Conservation (phyloP, 1,140 invertebrate species). For the Drosophila orena region DNA sequence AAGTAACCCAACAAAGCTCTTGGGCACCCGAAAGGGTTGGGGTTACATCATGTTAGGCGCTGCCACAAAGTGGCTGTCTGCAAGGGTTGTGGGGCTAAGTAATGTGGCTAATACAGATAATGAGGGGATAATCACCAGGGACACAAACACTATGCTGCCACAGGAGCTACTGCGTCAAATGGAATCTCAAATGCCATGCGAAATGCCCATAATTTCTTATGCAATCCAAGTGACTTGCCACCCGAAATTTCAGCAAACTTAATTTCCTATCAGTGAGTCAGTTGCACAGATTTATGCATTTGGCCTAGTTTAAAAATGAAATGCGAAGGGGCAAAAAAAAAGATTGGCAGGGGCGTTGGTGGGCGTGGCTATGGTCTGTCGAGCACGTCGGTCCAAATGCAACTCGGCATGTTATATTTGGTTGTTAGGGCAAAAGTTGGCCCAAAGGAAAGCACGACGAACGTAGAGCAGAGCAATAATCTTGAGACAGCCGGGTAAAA, state of each 20-base stretch:
- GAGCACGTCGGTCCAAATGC: slow-evolving; percentile 47
- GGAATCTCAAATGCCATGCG: too few species aligned
- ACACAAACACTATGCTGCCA: slow-evolving; percentile 22
- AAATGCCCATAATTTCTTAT: slow-evolving; percentile 3
- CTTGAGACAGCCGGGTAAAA: slow-evolving; percentile 44
- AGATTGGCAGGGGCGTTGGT: background rate
- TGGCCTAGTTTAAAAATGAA: slow-evolving; percentile 54
- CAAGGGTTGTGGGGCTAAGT: slow-evolving; percentile 33
- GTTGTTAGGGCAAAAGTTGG: slow-evolving; percentile 53
- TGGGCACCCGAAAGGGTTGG: slow-evolving; percentile 19
- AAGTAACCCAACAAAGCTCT: slow-evolving; percentile 10
- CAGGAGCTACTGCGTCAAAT: background rate
- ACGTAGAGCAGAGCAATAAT: slow-evolving; percentile 60
- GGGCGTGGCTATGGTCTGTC: slow-evolving; percentile 44
- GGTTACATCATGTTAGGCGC: slow-evolving; percentile 46
- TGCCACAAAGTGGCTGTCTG: slow-evolving; percentile 38
- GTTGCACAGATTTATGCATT: slow-evolving; percentile 48
- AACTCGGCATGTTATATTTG: slow-evolving; percentile 59
- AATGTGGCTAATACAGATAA: slow-evolving; percentile 48
- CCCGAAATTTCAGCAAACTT: slow-evolving; percentile 29
- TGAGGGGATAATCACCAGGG: slow-evolving; percentile 31
- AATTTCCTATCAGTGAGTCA: slow-evolving; percentile 32
- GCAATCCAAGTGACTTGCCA: slow-evolving; percentile 33
- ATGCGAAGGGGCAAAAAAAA: slow-evolving; percentile 16
- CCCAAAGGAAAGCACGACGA: slow-evolving; percentile 45